These are phyloP conservation scores for Drosophila prostipennis DNA, from an alignment of 2,888 invertebrate species.

Conservation along the genomic window DNA sequence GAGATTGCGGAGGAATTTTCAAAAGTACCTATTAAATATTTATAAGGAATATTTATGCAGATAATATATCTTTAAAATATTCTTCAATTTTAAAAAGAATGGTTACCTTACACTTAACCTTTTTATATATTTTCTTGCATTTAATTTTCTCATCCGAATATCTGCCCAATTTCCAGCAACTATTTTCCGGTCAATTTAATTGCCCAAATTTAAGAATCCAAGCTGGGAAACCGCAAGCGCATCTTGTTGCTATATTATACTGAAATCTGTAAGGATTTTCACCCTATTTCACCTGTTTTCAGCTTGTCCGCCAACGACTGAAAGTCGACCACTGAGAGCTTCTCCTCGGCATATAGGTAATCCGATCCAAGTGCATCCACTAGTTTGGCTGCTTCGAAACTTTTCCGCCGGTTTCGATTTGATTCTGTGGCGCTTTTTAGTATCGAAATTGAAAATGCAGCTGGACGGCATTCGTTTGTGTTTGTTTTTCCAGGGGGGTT, in stretches of 20 bases:
- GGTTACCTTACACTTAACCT: no score
- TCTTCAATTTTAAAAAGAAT: no score
- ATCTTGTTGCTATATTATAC: not conserved
- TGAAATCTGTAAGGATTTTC: not conserved
- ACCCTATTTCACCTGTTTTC: not conserved
- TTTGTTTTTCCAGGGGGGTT: slow-evolving; percentile 17
- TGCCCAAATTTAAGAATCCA: not conserved
- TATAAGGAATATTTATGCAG: no score
- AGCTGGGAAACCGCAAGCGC: not conserved
- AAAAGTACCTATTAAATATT: no score
- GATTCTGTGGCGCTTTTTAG: slow-evolving; percentile 39
- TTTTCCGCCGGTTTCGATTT: slow-evolving; percentile 40
- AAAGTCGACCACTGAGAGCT: not conserved
- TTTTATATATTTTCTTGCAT: no score
- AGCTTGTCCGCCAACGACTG: not conserved
- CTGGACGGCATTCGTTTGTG: slow-evolving; percentile 12
- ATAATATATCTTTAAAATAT: no score
- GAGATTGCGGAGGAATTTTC: no score
- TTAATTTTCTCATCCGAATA: no score
- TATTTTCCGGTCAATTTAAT: no score
- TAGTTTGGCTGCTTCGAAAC: slow-evolving; percentile 20
- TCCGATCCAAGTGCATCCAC: slow-evolving; percentile 28
- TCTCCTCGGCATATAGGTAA: not conserved
- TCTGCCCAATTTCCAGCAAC: no score
- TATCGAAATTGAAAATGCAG: slow-evolving; percentile 49